These are phyloP conservation scores for Pitta sordida DNA, from an alignment of 2,113 vertebrate species.

Conservation along the genomic window DNA sequence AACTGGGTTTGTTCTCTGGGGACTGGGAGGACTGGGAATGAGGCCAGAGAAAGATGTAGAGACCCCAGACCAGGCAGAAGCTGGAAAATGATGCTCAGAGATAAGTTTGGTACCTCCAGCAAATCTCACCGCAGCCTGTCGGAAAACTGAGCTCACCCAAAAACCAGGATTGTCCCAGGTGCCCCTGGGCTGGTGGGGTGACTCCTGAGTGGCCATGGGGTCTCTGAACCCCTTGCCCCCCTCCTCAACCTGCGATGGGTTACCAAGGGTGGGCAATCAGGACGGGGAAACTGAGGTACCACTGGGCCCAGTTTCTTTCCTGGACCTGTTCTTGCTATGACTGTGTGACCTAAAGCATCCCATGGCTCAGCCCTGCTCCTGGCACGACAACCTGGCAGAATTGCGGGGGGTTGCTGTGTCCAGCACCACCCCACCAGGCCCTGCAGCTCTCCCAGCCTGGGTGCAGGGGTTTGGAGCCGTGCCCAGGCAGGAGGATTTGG, in stretches of 20 bases:
- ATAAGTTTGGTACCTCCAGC: neutral
- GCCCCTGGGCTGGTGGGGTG: neutral
- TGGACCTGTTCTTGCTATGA: neutral
- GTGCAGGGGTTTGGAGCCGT: fast-evolving
- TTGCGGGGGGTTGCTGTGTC: fast-evolving
- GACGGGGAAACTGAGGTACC: neutral
- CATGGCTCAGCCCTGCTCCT: neutral
- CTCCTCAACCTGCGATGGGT: neutral
- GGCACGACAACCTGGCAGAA: neutral
- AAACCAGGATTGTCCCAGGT: fast-evolving
- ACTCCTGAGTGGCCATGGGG: no score
- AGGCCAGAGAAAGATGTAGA: neutral
- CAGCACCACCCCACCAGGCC: neutral
- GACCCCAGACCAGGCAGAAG: neutral
- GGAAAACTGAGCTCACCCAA: neutral
- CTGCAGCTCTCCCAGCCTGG: neutral
- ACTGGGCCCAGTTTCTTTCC: neutral
- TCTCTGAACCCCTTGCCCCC: fast-evolving
- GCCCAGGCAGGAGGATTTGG: neutral
- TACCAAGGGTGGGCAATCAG: fast-evolving
- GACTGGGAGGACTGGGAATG: neutral
- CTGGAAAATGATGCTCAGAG: neutral
- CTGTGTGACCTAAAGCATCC: neutral
- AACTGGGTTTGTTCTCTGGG: neutral
- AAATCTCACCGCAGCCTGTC: neutral